Evolutionary conservation across 2,888 invertebrate genomes (phyloP).

Genomic region (Phaonia tiefii): DNA sequence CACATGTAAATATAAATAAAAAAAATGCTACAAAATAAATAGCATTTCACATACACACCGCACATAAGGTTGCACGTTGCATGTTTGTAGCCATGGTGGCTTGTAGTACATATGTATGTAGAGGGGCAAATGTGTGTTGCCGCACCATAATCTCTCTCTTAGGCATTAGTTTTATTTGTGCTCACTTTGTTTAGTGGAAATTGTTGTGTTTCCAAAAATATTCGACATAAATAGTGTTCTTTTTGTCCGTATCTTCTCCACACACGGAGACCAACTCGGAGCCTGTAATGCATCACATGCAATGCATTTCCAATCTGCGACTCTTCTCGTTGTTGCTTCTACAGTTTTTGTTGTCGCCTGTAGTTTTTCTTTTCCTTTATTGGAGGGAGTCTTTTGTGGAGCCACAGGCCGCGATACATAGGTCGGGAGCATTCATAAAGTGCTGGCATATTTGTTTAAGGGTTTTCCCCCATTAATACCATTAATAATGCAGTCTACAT

Average conservation of each 20-base stretch:
- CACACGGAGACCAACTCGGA: conserved; percentile 24
- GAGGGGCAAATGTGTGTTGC: conserved; percentile 19
- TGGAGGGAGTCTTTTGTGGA: conserved; percentile 25
- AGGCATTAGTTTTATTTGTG: conserved; percentile 50
- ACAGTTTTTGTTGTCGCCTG: conserved; percentile 25
- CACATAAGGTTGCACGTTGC: conserved; percentile 9
- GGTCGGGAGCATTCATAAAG: too few species aligned
- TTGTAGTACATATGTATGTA: conserved; percentile 4
- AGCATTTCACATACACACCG: conserved; percentile 4
- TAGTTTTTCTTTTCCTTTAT: conserved; percentile 24
- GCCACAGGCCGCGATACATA: background rate
- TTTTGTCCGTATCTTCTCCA: background rate
- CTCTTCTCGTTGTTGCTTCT: conserved; percentile 6
- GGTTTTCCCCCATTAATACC: conserved; percentile 53
- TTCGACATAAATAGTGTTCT: conserved; percentile 23
- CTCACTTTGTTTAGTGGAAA: conserved; percentile 39
- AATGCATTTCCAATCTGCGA: conserved; percentile 23
- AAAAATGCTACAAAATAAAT: conserved; percentile 17
- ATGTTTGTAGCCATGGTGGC: background rate
- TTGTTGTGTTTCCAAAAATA: conserved; percentile 51
- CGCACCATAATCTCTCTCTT: conserved; percentile 40
- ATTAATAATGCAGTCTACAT: conserved; percentile 43
- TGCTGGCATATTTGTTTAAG: conserved; percentile 20
- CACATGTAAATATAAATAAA: background rate
- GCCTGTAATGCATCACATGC: conserved; percentile 58